These are phyloP conservation scores for Brachionus plicatilis DNA, from an alignment of 1,140 invertebrate species.

Conservation along the genomic window DNA sequence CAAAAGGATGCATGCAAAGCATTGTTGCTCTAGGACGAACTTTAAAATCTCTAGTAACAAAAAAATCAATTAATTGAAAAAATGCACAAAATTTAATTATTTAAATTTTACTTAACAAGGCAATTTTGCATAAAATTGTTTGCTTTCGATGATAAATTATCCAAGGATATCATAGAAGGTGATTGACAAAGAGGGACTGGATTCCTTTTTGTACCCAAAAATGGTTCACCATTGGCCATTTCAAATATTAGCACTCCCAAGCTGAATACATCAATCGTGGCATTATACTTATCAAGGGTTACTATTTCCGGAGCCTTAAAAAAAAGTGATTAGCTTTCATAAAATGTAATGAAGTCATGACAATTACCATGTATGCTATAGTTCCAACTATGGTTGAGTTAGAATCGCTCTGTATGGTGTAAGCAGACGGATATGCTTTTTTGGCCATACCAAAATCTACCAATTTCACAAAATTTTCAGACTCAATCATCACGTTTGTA, in stretches of 20 bases:
- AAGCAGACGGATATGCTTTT: constrained; percentile 7
- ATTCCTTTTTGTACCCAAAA: neutral
- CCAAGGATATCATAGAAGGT: neutral
- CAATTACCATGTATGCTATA: neutral
- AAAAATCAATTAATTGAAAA: neutral
- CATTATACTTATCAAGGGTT: constrained; percentile 3
- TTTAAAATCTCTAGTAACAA: constrained; percentile 1
- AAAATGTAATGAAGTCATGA: neutral
- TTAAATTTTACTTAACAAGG: neutral
- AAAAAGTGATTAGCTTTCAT: neutral
- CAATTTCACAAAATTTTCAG: neutral
- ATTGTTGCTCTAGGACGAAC: neutral
- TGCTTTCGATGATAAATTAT: neutral
- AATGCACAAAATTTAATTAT: neutral
- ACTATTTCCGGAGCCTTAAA: constrained; percentile 21
- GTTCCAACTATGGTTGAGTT: neutral
- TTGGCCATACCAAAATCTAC: constrained; percentile 35
- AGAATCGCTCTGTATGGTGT: neutral
- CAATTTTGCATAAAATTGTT: constrained; percentile 39
- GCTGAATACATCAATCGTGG: neutral
- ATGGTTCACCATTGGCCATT: constrained; percentile 22
- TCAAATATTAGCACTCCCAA: constrained; percentile 30
- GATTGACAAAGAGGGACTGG: neutral
- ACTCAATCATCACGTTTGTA: constrained; percentile 1
- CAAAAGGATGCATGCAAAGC: neutral